phyloP scores from a whole-genome alignment of 2,888 invertebrate species.

The Thymelicus lineola region DNA sequence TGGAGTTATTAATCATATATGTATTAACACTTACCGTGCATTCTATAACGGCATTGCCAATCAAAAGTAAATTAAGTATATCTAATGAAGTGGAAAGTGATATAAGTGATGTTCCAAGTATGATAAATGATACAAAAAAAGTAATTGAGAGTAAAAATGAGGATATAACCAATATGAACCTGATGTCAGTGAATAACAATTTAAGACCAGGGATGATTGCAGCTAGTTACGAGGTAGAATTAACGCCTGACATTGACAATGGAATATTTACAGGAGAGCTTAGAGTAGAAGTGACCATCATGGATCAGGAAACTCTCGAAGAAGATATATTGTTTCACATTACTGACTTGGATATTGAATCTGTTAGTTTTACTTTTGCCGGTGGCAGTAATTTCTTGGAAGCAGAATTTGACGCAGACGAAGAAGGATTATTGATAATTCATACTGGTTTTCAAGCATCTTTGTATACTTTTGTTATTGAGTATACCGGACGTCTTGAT shows the following conservation, averaged over 20 bases:
- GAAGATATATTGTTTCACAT: slow-evolving; percentile 55
- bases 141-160: not conserved
- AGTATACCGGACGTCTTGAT: slow-evolving; percentile 54
- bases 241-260: slow-evolving; percentile 50
- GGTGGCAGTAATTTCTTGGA: slow-evolving; percentile 44
- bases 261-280: slow-evolving; percentile 56
- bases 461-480: slow-evolving; percentile 55
- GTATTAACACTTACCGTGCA: slow-evolving; percentile 46
- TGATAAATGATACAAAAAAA: slow-evolving; percentile 16
- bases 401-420: slow-evolving; percentile 46
- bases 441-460: slow-evolving; percentile 48
- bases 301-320: slow-evolving; percentile 49
- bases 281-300: slow-evolving; percentile 51
- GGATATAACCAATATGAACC: not conserved
- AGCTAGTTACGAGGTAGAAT: slow-evolving; percentile 52
- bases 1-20: slow-evolving; percentile 47
- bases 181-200: slow-evolving; percentile 44
- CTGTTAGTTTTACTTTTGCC: slow-evolving; percentile 52
- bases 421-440: slow-evolving; percentile 55
- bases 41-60: slow-evolving; percentile 49
- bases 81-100: slow-evolving; percentile 20
- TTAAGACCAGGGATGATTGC: slow-evolving; percentile 62
- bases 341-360: slow-evolving; percentile 50
- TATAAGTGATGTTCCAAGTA: slow-evolving; percentile 24
- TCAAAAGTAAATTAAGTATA: slow-evolving; percentile 39